Base-by-base conservation (phyloP, 2,888 invertebrate species). In the Leptopilina syphax region DNA sequence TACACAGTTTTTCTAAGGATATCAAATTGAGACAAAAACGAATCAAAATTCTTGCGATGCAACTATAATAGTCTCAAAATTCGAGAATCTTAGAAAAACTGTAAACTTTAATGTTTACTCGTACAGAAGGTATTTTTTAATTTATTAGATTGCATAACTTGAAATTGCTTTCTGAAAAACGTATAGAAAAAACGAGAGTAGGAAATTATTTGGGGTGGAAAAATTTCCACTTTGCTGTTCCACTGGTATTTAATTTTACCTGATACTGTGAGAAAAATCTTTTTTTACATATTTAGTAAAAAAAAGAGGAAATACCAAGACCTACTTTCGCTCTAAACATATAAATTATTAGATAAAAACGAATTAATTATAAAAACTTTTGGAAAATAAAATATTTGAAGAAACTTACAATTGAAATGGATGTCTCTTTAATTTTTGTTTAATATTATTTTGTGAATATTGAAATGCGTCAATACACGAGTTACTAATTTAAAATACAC, bases 91-190 rank as follows among this genome's bases (percentile, higher is more conserved):
- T 18, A 18, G 18, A 18, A 18, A 18, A 18, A 18, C 18, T 18
- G 18, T 18, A 18, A 18, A 18, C 18, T 18, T 18, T 18, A 18
- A 18, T 18, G 18, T 18, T 18, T 18, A 68, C 50, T 12, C 50
- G 24, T 7, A 50, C 7, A n/a, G 10, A 12, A 47, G 50, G 44
- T 68, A 41, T 66, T 68, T 47, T 68, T 50, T 10, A 50, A 68
- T 68, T 47, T 47, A 68, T 68, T 68, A 47, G 18, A 68, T 68
- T 24, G 47, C 44, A 44, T 12, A 10, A 3, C 24, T 24, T 9
- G 24, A 68, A 47, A 68, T 68, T 68, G 24, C 67, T 68, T 47
- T 47, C 47, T 18, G 47, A 47, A 68, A 47, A 47, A 68, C 44
- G 18, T 24, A 47, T 47, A 68, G 24, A 18, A 18, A 18, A 18